Evolutionary conservation across 37 sponge, comb jelly and placozoan species (phyloP), one percentile per base, ranked within the genome.

Genomic region (Axinella damicornis): DNA sequence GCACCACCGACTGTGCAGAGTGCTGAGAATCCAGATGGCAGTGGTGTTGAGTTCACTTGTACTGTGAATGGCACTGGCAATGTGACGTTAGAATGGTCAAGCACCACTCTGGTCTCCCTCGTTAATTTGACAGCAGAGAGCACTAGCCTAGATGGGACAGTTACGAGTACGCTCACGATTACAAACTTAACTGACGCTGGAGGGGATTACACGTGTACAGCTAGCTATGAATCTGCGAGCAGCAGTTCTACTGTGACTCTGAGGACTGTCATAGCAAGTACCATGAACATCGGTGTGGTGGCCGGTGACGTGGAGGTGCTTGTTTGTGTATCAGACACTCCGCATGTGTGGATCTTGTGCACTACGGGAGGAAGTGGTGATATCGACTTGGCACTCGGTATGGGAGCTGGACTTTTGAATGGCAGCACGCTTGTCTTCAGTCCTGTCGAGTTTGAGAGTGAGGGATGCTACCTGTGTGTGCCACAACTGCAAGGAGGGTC

Each of bases 131-230:
- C 69, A 33, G 11, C 58, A 69, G 5, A 34, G 5, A 69, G 5
- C 5, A 30, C 70, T 30, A 21, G 22, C 27, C 22, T 69, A 36
- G 30, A 20, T 31, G 37, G 70, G 16, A 69, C 46, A 46, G 46
- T 46, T 46, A 46, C 46, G 9, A 46, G 46, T 46, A 9, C 53
- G 11, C 68, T 79, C 13, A 65, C 64, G 15, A 33, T 81, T 15
- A 21, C 41, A 16, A 34, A 72, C 25, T 5, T 53, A 21, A 41
- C 73, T 38, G 73, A 38, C 11, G 27, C 78, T 72, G 84, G 81
- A 54, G 91, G 91, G 34, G 31, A 14, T 18, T 90, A 90, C 58
- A 56, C 4, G 2, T 90, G 84, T 84, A 33, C 4, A 28, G 84
- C 60, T 16, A 37, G n/a, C 22, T 74, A 74, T 74, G 84, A 22